phyloP scores from a whole-genome alignment of 2,113 vertebrate genomes.

The Dolichotis patagonum region DNA sequence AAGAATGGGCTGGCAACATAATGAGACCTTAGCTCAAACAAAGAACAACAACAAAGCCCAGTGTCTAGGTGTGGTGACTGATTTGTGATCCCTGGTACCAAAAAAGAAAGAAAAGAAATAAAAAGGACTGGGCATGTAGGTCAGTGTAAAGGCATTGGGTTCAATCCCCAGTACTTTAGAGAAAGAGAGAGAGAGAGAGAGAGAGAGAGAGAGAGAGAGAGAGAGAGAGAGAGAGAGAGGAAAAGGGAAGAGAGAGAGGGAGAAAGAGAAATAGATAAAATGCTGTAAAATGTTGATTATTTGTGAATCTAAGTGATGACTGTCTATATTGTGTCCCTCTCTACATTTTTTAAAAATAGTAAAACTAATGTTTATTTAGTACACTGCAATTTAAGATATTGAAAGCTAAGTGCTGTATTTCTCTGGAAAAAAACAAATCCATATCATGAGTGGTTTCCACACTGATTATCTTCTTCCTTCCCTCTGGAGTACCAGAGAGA shows the following conservation, averaged over 20 bases:
- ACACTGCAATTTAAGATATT: no score
- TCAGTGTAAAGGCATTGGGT: neutral
- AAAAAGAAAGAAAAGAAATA: neutral
- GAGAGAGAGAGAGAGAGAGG: neutral
- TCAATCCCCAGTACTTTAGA: neutral
- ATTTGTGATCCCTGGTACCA: neutral
- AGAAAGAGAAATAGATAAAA: neutral
- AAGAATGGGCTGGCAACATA: neutral
- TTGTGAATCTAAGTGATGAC: neutral
- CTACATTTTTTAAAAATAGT: no score
- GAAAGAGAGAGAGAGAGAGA: neutral
- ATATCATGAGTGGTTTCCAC: no score
- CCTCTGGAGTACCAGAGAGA: no score
- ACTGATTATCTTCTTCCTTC: no score
- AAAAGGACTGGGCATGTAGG: neutral
- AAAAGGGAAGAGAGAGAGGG: neutral
- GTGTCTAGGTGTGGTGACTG: neutral
- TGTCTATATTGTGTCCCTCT: neutral
- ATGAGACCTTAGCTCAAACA: neutral
- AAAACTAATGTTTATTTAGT: no score
- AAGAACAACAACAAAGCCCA: neutral
- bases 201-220: neutral
- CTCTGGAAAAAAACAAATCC: no score
- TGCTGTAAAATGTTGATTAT: neutral
- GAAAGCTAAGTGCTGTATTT: no score